Conservation (phyloP, 2,797 vertebrate species). For the Brachymystax lenok region DNA sequence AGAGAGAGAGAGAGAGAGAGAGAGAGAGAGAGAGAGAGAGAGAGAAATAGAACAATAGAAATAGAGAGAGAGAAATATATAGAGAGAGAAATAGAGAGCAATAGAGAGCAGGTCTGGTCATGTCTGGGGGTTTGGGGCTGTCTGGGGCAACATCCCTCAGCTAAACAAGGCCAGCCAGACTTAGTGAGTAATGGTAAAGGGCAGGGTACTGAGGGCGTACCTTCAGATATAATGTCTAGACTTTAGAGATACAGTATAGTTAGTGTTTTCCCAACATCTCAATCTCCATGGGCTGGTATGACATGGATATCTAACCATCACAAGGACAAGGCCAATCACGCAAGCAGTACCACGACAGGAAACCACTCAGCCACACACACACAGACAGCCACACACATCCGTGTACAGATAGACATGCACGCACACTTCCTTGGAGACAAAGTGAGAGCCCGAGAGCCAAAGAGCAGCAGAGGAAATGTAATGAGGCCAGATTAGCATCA, state of each 20-base stretch:
- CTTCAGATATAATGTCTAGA: slow-evolving; percentile 14
- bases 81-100: neutral
- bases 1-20: no score
- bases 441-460: slow-evolving; percentile 5
- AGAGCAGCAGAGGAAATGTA: slow-evolving; percentile 34
- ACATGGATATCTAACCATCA: neutral
- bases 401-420: slow-evolving; percentile 4
- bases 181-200: neutral
- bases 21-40: no score
- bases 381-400: neutral
- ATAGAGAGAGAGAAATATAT: neutral
- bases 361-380: slow-evolving; percentile 3
- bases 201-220: neutral
- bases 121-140: neutral
- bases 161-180: neutral
- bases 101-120: neutral
- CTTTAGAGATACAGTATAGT: neutral
- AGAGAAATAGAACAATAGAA: neutral
- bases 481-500: slow-evolving; percentile 43
- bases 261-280: slow-evolving; percentile 12
- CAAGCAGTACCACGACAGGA: neutral
- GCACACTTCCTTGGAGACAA: slow-evolving; percentile 5
- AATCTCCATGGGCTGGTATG: neutral
- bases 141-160: neutral
- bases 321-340: neutral